These are phyloP conservation scores for Drosophila nigritarsus DNA, from an alignment of 2,888 invertebrate genomes.

Conservation along the genomic window DNA sequence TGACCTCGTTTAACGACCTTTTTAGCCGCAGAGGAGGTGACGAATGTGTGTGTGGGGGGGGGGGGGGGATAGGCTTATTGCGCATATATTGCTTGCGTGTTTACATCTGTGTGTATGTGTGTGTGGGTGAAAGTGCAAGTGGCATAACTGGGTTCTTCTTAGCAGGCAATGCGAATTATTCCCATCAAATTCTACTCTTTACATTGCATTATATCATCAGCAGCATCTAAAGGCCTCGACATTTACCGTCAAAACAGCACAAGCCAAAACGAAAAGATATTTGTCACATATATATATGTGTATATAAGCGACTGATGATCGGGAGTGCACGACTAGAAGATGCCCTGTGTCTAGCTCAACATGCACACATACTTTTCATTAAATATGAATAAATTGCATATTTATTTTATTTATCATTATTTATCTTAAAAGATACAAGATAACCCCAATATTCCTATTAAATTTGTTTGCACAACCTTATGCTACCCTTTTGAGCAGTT, in stretches of 20 bases:
- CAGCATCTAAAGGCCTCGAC: constrained; percentile 52
- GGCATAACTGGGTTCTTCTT: constrained; percentile 23
- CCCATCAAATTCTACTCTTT: constrained; percentile 22
- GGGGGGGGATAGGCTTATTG: constrained; percentile 7
- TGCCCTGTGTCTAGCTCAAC: background rate
- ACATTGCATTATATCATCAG: constrained; percentile 47
- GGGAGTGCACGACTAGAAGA: constrained; percentile 9
- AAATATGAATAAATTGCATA: background rate
- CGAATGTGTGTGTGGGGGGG: background rate
- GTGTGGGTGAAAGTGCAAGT: background rate
- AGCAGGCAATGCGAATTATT: constrained; percentile 4
- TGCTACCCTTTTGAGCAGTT: background rate
- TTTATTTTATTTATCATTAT: background rate
- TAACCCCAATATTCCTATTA: background rate
- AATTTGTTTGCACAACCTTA: background rate
- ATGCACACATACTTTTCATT: background rate
- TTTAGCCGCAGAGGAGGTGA: constrained; percentile 13
- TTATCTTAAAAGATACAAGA: background rate
- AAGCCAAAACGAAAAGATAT: constrained; percentile 12
- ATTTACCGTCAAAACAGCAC: constrained; percentile 46
- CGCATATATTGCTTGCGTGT: constrained; percentile 2
- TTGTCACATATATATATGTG: background rate
- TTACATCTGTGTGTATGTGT: background rate
- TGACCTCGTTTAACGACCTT: constrained; percentile 71
- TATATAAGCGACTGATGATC: background rate